Evolutionary conservation across 1,140 invertebrate genomes (phyloP).

Genomic region (Philotrypesis tridentata): DNA sequence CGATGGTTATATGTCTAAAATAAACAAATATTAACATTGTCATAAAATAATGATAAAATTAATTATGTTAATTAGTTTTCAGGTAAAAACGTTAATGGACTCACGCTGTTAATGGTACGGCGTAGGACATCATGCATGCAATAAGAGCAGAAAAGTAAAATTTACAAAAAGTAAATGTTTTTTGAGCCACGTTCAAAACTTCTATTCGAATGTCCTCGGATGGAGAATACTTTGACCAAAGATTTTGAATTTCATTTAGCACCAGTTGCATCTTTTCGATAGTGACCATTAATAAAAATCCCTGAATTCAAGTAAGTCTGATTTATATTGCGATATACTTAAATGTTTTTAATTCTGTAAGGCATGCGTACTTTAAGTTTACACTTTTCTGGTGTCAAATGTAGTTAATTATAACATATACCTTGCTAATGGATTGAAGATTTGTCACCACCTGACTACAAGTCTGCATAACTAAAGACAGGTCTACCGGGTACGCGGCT

Average conservation of each 20-base stretch:
- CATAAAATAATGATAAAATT: neutral
- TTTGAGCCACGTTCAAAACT: neutral
- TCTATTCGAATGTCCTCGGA: neutral
- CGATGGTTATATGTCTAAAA: neutral
- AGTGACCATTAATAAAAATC: neutral
- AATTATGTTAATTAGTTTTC: too few relatives aligned
- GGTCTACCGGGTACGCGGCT: too few relatives aligned
- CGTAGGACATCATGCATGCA: neutral
- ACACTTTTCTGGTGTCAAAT: too few relatives aligned
- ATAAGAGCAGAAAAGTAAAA: neutral
- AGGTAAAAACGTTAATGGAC: too few relatives aligned
- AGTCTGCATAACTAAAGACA: too few relatives aligned
- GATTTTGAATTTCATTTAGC: neutral
- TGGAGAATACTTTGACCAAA: neutral
- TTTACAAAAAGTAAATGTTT: neutral
- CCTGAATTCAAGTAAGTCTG: neutral
- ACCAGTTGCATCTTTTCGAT: neutral
- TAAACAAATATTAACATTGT: neutral
- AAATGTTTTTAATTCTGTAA: too few relatives aligned
- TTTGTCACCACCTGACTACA: too few relatives aligned
- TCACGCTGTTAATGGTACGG: neutral
- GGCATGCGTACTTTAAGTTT: too few relatives aligned
- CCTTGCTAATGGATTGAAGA: too few relatives aligned
- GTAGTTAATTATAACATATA: too few relatives aligned
- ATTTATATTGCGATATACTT: too few relatives aligned